Evolutionary conservation across 2,797 vertebrate species (phyloP).

Genomic region (Pterois miles): DNA sequence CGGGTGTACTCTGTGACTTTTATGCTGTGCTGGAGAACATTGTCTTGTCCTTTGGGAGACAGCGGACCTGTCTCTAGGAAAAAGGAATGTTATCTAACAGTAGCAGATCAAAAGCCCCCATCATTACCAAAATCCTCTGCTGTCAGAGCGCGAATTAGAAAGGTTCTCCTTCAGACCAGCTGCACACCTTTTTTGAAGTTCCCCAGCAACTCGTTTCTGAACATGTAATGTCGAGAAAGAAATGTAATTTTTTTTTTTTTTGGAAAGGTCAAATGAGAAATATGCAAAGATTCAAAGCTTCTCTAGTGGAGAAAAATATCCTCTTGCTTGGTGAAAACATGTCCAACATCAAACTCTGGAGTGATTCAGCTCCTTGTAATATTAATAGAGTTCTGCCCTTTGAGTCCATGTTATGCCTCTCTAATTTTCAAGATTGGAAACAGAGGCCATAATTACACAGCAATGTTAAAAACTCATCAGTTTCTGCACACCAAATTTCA

Average conservation of each 20-base stretch:
- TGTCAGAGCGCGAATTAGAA: constrained; percentile 64
- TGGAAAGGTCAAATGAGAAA: constrained; percentile 69
- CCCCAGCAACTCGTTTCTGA: constrained; percentile 54
- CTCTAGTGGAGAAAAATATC: constrained; percentile 8
- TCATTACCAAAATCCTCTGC: constrained; percentile 67
- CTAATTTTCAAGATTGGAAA: constrained; percentile 19
- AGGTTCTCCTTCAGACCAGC: constrained; percentile 57
- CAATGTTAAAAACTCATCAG: constrained; percentile 25
- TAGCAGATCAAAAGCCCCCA: constrained; percentile 72
- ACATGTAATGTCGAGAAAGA: constrained; percentile 37
- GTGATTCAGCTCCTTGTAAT: constrained; percentile 36
- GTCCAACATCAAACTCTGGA: constrained; percentile 48
- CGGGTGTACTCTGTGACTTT: constrained; percentile 26
- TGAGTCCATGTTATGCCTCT: constrained; percentile 36
- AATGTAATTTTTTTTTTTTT: constrained; percentile 24
- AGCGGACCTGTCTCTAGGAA: constrained; percentile 62
- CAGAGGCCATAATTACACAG: constrained; percentile 18
- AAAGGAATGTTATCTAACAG: constrained; percentile 73
- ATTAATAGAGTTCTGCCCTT: constrained; percentile 37
- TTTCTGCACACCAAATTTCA: neutral
- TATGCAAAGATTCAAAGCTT: constrained; percentile 55
- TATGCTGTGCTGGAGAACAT: constrained; percentile 42
- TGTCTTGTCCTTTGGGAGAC: constrained; percentile 59
- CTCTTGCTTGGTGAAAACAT: constrained; percentile 37
- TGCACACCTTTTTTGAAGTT: constrained; percentile 56